These are phyloP conservation scores for Apamea sordens DNA, from an alignment of 2,888 invertebrate genomes.

Conservation along the genomic window DNA sequence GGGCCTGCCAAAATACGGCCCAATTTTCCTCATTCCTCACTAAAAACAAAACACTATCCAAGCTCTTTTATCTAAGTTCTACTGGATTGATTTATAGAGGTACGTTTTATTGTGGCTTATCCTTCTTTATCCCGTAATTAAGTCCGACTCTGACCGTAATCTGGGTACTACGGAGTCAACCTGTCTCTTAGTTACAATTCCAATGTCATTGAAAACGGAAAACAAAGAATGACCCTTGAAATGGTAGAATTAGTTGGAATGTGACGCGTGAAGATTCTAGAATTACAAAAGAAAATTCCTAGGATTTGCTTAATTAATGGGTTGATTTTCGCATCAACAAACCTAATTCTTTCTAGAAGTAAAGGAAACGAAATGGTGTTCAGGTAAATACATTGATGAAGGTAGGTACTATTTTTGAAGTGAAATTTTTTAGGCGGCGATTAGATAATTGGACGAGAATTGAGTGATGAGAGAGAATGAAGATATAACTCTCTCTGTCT, in stretches of 20 bases:
- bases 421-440: neutral
- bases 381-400: neutral
- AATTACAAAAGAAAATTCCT: neutral
- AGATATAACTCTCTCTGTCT: neutral
- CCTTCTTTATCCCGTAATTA: conserved; percentile 83
- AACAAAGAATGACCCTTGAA: conserved; percentile 31
- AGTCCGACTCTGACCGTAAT: conserved; percentile 78
- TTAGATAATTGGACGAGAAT: neutral
- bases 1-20: conserved; percentile 10
- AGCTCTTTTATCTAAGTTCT: conserved; percentile 73
- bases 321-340: neutral
- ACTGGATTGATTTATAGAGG: conserved; percentile 82
- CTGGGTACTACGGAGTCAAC: conserved; percentile 72
- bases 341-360: neutral
- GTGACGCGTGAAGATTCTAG: neutral
- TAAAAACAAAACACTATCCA: conserved; percentile 40
- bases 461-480: neutral
- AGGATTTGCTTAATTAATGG: neutral
- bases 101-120: conserved; percentile 80
- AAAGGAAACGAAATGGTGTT: neutral
- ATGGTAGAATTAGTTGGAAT: neutral
- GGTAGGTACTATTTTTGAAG: neutral
- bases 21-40: conserved; percentile 14
- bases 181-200: conserved; percentile 64
- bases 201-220: conserved; percentile 61